These are phyloP conservation scores for Pipa parva DNA, from an alignment of 2,113 vertebrate species.

Conservation along the genomic window DNA sequence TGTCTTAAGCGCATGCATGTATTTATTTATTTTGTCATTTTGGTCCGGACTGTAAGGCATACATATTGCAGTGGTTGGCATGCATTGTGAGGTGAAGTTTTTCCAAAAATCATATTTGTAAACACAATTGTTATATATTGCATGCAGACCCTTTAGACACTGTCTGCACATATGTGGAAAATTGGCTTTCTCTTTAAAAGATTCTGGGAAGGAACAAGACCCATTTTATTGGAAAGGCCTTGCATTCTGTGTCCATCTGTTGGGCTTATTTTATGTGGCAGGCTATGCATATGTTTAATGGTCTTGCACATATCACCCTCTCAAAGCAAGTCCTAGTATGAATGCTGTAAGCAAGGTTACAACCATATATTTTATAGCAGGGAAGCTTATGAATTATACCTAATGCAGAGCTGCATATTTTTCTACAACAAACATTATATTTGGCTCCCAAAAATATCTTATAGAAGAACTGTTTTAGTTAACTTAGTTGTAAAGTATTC, in stretches of 20 bases:
- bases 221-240: background rate
- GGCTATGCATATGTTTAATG: too few species aligned
- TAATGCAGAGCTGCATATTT: too few species aligned
- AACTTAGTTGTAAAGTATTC: too few species aligned
- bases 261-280: background rate
- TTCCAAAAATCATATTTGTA: constrained; percentile 14
- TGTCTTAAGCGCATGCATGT: constrained; percentile 15
- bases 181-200: background rate
- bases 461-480: too few species aligned
- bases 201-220: background rate
- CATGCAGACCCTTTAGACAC: constrained; percentile 16
- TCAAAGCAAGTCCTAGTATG: too few species aligned
- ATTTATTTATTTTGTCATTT: constrained; percentile 17
- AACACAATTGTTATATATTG: constrained; percentile 21
- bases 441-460: too few species aligned
- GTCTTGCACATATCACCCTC: too few species aligned
- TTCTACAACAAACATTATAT: too few species aligned
- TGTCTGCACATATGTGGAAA: too few species aligned
- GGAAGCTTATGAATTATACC: too few species aligned
- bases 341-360: too few species aligned
- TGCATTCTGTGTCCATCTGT: background rate
- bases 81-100: constrained; percentile 16
- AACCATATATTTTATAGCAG: too few species aligned
- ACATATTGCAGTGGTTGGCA: constrained; percentile 11
- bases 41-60: constrained; percentile 13